Conservation (phyloP, 2,888 invertebrate genomes). For the Ochropleura plecta region DNA sequence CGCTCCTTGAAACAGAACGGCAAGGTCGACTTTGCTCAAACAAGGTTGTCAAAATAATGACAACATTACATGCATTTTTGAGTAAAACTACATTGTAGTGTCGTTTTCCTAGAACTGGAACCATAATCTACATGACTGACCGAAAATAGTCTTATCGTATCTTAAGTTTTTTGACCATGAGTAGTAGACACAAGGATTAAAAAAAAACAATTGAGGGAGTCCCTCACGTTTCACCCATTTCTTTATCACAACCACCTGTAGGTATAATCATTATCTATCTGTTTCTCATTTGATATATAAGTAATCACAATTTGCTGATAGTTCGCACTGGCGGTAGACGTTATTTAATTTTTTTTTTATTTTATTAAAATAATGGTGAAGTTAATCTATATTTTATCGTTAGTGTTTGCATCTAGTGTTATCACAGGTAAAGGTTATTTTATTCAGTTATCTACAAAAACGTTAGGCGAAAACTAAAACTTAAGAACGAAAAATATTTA, state of each 20-base stretch:
- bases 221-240: neutral
- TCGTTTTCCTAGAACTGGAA: no score
- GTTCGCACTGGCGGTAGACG: slow-evolving; percentile 23
- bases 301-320: slow-evolving; percentile 50
- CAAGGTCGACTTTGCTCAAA: no score
- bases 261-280: slow-evolving; percentile 14
- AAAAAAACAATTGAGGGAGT: slow-evolving; percentile 7
- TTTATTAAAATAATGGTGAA: slow-evolving; percentile 33
- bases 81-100: no score
- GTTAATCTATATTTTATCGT: slow-evolving; percentile 22
- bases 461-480: neutral
- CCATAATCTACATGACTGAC: neutral
- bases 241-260: slow-evolving; percentile 40
- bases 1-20: no score
- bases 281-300: slow-evolving; percentile 46
- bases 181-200: neutral
- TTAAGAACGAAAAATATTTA: neutral
- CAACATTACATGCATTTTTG: no score
- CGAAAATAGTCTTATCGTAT: slow-evolving; percentile 12
- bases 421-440: slow-evolving; percentile 31
- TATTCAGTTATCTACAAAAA: neutral
- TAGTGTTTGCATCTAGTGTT: slow-evolving; percentile 29
- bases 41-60: no score
- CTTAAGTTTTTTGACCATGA: neutral
- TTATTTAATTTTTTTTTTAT: neutral